These are phyloP conservation scores for Andrena minutula DNA, from an alignment of 2,888 invertebrate species.

Conservation along the genomic window DNA sequence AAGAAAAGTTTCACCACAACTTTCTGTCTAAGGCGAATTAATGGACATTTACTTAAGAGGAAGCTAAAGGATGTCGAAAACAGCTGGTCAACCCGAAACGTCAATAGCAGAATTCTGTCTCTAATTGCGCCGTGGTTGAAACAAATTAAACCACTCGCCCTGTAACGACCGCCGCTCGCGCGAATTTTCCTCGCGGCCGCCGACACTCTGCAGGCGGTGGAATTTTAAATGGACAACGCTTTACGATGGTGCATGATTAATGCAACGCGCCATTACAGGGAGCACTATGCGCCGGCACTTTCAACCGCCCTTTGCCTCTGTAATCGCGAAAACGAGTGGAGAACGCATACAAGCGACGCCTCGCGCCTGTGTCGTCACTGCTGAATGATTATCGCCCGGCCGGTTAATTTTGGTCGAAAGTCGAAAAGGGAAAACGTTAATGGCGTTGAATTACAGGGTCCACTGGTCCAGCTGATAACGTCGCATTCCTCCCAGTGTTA, in stretches of 20 bases:
- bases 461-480: background rate
- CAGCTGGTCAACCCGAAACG: constrained; percentile 4
- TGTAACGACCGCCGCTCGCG: constrained; percentile 6
- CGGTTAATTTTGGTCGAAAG: constrained; percentile 47
- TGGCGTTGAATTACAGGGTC: constrained; percentile 12
- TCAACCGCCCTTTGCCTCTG: background rate
- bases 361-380: constrained; percentile 12
- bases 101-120: background rate
- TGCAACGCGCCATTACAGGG: constrained; percentile 53
- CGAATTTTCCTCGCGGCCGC: constrained; percentile 32
- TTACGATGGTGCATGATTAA: constrained; percentile 57
- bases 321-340: constrained; percentile 46
- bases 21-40: too few relatives aligned
- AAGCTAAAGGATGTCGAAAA: background rate
- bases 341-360: constrained; percentile 10
- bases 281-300: constrained; percentile 14
- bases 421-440: constrained; percentile 43
- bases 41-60: too few relatives aligned
- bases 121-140: constrained; percentile 16
- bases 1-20: too few relatives aligned
- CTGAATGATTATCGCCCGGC: constrained; percentile 42
- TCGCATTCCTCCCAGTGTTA: background rate
- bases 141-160: constrained; percentile 20
- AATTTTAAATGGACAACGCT: constrained; percentile 58
- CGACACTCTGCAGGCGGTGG: constrained; percentile 5